Percentiles rank a stretch among this genome's conserved stretches.
phyloP scores from a whole-genome alignment of 2,113 vertebrate species.

The Hippoglossus stenolepis region DNA sequence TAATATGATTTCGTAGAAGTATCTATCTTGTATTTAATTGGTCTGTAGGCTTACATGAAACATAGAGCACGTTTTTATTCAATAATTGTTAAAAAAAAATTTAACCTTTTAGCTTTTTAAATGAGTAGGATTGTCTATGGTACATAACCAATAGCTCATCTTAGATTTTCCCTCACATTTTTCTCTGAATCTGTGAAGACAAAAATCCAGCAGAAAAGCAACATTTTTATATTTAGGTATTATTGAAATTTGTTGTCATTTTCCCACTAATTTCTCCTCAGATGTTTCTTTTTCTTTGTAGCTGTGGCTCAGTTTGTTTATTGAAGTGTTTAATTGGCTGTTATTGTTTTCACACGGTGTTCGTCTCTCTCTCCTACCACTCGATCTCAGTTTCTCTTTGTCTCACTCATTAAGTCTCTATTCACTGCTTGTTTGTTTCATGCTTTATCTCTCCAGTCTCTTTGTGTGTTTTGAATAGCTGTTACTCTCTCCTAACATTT shows the following conservation, averaged over 20 bases:
- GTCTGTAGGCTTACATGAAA: not conserved
- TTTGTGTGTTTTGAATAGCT: not conserved
- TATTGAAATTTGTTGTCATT: not conserved
- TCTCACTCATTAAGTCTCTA: not conserved
- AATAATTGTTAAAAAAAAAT: too few species aligned
- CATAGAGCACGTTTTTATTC: not conserved
- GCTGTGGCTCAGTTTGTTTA: not conserved
- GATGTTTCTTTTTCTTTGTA: not conserved
- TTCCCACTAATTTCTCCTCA: not conserved
- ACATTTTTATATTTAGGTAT: too few species aligned
- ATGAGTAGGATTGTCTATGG: too few species aligned
- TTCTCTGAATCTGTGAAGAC: too few species aligned
- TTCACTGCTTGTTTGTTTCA: not conserved
- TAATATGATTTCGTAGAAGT: too few species aligned
- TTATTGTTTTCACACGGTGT: not conserved
- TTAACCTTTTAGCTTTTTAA: too few species aligned
- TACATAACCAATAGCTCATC: too few species aligned
- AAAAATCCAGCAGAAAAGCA: too few species aligned
- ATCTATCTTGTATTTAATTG: not conserved
- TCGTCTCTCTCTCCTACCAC: not conserved
- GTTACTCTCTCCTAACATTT: too few species aligned
- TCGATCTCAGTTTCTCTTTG: not conserved
- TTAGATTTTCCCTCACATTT: too few species aligned
- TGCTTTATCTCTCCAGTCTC: not conserved
- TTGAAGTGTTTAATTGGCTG: not conserved